Percentiles rank a stretch among this genome's conserved stretches.
phyloP scores from a whole-genome alignment of 2,113 vertebrate genomes.

The Axis porcinus region DNA sequence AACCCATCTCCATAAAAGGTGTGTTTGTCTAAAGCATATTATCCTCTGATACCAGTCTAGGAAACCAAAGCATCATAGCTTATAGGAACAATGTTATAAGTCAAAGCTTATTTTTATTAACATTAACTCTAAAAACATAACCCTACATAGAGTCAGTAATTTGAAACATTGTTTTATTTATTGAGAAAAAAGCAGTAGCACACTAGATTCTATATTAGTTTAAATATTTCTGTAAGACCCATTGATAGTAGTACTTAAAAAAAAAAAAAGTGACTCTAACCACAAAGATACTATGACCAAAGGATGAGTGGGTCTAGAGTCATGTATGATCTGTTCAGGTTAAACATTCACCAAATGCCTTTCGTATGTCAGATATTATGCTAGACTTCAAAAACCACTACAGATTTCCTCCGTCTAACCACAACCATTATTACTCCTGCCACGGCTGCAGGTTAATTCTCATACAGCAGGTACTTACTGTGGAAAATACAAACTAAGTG shows the following conservation, averaged over 20 bases:
- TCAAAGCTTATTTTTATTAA: background rate
- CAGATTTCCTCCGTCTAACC: background rate
- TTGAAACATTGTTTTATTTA: conserved; percentile 3
- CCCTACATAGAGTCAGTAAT: background rate
- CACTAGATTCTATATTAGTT: background rate
- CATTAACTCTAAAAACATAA: background rate
- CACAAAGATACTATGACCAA: background rate
- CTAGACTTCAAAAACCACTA: background rate
- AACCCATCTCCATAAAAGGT: background rate
- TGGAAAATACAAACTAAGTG: background rate
- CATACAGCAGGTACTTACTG: background rate
- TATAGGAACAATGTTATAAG: background rate
- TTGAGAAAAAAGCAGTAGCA: background rate
- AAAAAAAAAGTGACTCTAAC: conserved; percentile 1
- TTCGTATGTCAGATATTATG: background rate
- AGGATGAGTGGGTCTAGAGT: background rate
- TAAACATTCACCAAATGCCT: background rate
- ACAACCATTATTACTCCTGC: background rate
- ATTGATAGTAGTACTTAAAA: background rate
- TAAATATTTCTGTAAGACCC: background rate
- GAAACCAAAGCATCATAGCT: background rate
- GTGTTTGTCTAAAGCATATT: background rate
- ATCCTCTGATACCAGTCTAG: background rate
- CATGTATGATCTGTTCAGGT: background rate
- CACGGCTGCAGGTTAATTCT: background rate